Evolutionary conservation across 2,888 invertebrate genomes (phyloP).

Genomic region (Nomada fucata): DNA sequence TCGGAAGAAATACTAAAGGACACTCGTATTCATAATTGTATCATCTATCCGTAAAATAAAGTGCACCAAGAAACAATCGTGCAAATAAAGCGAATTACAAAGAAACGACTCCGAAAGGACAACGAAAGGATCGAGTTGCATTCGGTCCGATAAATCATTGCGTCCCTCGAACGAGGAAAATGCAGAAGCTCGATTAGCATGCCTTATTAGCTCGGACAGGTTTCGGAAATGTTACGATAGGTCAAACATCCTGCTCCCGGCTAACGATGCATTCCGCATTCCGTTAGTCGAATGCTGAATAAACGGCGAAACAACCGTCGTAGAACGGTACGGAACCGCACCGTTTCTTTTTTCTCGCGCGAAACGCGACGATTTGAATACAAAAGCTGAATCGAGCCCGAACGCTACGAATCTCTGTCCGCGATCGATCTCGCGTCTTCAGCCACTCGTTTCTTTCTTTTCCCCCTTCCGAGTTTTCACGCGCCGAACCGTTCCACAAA

Average conservation of each 20-base stretch:
- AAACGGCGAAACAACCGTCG: background rate
- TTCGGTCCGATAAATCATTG: too few species aligned
- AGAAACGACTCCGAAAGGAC: too few species aligned
- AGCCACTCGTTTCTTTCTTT: background rate
- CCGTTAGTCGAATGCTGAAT: slow-evolving; percentile 32
- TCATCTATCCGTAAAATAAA: too few species aligned
- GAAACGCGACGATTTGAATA: slow-evolving; percentile 17
- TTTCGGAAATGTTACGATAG: slow-evolving; percentile 63
- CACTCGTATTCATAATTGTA: too few species aligned
- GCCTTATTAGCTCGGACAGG: slow-evolving; percentile 55
- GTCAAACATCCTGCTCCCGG: slow-evolving; percentile 48
- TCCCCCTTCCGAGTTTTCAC: too few species aligned
- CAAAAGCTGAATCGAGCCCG: background rate
- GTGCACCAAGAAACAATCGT: too few species aligned
- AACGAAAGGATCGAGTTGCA: background rate
- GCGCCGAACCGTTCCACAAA: background rate
- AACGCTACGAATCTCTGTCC: slow-evolving; percentile 11
- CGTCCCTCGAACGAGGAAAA: too few species aligned
- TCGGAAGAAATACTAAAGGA: too few species aligned
- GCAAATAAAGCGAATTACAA: slow-evolving; percentile 11
- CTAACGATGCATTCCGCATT: slow-evolving; percentile 45
- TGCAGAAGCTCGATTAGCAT: slow-evolving; percentile 57
- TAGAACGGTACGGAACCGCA: slow-evolving; percentile 28
- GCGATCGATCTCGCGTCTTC: slow-evolving; percentile 12
- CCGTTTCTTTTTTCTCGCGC: slow-evolving; percentile 4